Percentiles rank a stretch among this genome's conserved stretches.
Conservation (phyloP, 2,113 vertebrate species). For the Pithys albifrons region DNA sequence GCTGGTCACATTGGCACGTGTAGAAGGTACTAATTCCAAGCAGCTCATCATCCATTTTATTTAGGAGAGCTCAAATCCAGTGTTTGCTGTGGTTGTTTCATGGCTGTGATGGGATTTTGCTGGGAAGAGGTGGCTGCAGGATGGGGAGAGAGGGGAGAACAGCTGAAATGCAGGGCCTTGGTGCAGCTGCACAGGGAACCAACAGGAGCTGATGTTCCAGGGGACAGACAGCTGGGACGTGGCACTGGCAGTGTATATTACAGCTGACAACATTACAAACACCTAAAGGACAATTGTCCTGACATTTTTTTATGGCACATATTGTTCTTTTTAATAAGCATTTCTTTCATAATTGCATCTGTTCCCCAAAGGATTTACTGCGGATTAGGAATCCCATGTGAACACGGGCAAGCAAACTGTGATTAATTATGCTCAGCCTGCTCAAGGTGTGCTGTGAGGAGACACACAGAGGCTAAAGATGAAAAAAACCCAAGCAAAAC, state of each 20-base stretch:
- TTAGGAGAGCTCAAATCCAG: neutral
- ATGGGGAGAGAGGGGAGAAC: neutral
- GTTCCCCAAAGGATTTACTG: conserved; percentile 43
- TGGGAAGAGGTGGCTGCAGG: neutral
- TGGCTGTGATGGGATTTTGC: neutral
- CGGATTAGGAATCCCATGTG: neutral
- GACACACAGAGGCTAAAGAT: neutral
- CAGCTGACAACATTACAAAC: conserved; percentile 3
- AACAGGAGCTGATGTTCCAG: neutral
- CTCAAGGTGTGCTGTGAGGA: conserved; percentile 23
- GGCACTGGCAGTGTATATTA: neutral
- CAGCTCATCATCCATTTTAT: conserved; percentile 11
- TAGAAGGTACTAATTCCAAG: conserved; percentile 8
- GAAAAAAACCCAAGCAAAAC: neutral
- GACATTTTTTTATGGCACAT: conserved; percentile 26
- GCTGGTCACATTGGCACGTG: conserved; percentile 20
- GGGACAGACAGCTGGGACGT: neutral
- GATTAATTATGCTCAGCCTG: conserved; percentile 29
- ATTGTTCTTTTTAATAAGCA: conserved; percentile 26
- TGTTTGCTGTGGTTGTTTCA: neutral
- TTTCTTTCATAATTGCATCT: conserved; percentile 52
- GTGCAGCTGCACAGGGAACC: neutral
- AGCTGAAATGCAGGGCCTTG: neutral
- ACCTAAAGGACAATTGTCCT: conserved; percentile 39
- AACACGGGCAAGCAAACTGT: neutral